Conservation (phyloP, 1,140 invertebrate genomes). For the Pseudomyrmex cubaensis region DNA sequence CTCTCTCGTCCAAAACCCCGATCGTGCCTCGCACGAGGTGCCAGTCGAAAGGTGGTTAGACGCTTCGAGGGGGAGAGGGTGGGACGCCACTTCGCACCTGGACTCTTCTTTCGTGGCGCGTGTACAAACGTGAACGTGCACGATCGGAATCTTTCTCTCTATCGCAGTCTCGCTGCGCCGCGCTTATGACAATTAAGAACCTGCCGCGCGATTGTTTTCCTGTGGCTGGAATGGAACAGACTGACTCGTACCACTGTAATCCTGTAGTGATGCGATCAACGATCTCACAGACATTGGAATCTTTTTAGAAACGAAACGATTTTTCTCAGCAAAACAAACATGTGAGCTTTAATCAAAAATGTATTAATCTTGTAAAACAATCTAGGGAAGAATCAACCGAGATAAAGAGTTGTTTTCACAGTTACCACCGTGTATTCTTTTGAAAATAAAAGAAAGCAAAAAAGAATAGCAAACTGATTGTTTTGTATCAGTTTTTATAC, state of each 20-base stretch:
- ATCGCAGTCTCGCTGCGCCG: neutral
- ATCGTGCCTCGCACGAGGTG: constrained; percentile 38
- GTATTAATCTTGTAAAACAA: neutral
- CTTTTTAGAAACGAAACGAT: neutral
- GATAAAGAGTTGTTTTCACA: neutral
- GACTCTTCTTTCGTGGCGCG: constrained; percentile 66
- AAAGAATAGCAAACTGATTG: neutral
- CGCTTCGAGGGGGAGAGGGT: constrained; percentile 55
- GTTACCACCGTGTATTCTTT: neutral
- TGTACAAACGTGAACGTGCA: constrained; percentile 46
- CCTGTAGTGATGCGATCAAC: constrained; percentile 26
- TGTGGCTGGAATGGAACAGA: constrained; percentile 4
- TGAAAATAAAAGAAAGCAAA: neutral
- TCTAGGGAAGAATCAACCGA: neutral
- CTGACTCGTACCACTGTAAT: constrained; percentile 21
- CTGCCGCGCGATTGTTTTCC: constrained; percentile 53
- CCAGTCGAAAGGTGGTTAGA: constrained; percentile 54
- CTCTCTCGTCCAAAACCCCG: constrained; percentile 16
- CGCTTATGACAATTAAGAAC: constrained; percentile 49
- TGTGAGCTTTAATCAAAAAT: too few species aligned
- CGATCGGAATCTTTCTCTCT: neutral
- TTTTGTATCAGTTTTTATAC: constrained; percentile 1
- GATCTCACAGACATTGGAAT: neutral
- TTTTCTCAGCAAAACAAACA: neutral
- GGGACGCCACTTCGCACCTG: constrained; percentile 75